These are phyloP conservation scores for Hyles euphorbiae DNA, from an alignment of 1,140 invertebrate genomes.

Conservation along the genomic window DNA sequence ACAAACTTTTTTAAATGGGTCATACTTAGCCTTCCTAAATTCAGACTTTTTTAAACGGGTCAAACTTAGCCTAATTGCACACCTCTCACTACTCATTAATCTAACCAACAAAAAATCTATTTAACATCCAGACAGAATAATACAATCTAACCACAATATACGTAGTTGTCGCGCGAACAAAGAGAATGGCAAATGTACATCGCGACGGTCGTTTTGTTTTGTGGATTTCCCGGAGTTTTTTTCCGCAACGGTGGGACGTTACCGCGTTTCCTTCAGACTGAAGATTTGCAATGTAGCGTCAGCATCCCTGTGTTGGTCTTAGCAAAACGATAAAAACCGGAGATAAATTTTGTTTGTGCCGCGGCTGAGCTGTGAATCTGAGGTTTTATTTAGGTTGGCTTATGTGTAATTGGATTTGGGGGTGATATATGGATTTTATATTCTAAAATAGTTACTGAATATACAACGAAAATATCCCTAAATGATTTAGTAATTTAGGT, in stretches of 20 bases:
- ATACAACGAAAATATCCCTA: not conserved
- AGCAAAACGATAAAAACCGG: not conserved
- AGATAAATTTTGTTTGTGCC: not conserved
- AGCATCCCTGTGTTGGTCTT: too few species aligned
- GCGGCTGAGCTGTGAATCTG: not conserved
- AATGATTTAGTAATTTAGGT: not conserved
- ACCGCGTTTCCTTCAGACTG: slow-evolving; percentile 5
- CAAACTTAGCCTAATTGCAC: too few species aligned
- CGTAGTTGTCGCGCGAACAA: too few species aligned
- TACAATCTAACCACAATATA: too few species aligned
- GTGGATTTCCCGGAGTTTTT: slow-evolving; percentile 2
- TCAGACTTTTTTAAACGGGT: too few species aligned
- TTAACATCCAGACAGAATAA: too few species aligned
- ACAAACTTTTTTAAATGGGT: too few species aligned
- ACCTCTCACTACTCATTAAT: too few species aligned
- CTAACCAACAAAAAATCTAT: too few species aligned
- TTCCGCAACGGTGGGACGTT: slow-evolving; percentile 1
- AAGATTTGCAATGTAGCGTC: slow-evolving; percentile 1
- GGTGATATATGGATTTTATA: too few species aligned
- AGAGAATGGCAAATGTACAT: too few species aligned
- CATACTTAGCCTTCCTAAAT: too few species aligned
- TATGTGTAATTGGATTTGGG: not conserved
- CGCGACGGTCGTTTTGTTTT: slow-evolving; percentile 4
- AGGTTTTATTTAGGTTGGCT: not conserved
- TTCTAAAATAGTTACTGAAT: not conserved